These are phyloP conservation scores for Pachymerium ferrugineum DNA, from an alignment of 2,888 invertebrate species.

Conservation along the genomic window DNA sequence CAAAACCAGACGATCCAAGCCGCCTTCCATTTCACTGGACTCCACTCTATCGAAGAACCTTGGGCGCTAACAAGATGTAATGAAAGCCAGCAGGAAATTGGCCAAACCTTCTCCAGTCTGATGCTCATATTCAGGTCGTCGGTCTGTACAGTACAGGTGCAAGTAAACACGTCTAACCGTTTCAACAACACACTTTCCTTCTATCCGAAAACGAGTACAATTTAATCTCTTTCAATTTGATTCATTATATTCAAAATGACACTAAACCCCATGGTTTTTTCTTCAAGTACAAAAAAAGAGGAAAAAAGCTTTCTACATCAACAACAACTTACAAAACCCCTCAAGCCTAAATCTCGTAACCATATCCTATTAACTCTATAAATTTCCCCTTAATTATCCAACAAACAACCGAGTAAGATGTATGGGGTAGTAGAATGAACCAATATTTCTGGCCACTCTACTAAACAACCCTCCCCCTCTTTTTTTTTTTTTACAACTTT, in stretches of 20 bases:
- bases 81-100: conserved; percentile 8
- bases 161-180: not conserved
- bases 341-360: too few species aligned
- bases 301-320: not conserved
- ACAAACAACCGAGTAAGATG: too few species aligned
- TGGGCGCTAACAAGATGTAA: conserved; percentile 3
- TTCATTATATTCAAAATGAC: not conserved
- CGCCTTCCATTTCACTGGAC: not conserved
- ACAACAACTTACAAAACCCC: too few species aligned
- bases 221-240: too few species aligned
- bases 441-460: not conserved
- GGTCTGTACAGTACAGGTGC: conserved; percentile 1
- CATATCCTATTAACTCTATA: too few species aligned
- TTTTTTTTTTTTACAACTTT: not conserved
- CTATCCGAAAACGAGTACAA: not conserved
- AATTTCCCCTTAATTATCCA: too few species aligned
- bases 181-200: not conserved
- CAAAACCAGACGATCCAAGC: not conserved
- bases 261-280: too few species aligned
- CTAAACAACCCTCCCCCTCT: too few species aligned
- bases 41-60: not conserved
- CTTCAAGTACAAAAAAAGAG: too few species aligned
- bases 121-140: conserved; percentile 1
- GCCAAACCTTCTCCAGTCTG: not conserved
- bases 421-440: not conserved